Base-by-base conservation (phyloP, 1,140 invertebrate genomes). In the Danaus melanippus region DNA sequence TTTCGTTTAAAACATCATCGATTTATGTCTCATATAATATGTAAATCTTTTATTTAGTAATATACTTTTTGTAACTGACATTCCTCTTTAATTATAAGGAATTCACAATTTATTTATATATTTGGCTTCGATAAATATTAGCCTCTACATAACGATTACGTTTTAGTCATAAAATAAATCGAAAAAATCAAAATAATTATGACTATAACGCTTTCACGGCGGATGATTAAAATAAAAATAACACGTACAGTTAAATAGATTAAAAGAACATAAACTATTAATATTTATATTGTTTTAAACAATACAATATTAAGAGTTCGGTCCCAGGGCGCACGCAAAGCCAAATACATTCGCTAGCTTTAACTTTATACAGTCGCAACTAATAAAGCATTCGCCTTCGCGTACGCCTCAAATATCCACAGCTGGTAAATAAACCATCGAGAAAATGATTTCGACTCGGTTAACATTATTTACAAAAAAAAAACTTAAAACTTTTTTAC, bases 381-480 rank as follows among this genome's bases (percentile, higher is more conserved):
- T 45, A 43, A 51, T 62, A 66, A 56, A 67, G 50, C 62, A 74
- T 68, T 73, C 62, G 58, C 66, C 61, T 73, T 72, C 55, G 68
- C 71, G 76, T 73, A 74, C 71, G 74, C 72, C 71, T 50, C 62
- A 50, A 62, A 46, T 44, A 56, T 41, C 57, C 46, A 12, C 55
- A 48, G 17, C 45, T 55, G 50, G 56, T 44, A 60, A 58, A 58
- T 50, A 75, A 15, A 66, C 53, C 54, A 57, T 50, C 39, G 54
- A 54, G 45, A 57, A 56, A 45, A 45, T 40, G 50, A 40, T 42
- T 15, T 44, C 15, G 15, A 15, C 15, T 15, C 15, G 15, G 3
- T 45, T 42, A 50, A 55, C 43, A 49, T 67, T 76, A 76, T 76
- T 78, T 75, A 78, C 72, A 79, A 71, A 59, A 70, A 63, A 46